Evolutionary conservation across 1,140 invertebrate species (phyloP).

Genomic region (Scaptomyza pallida): DNA sequence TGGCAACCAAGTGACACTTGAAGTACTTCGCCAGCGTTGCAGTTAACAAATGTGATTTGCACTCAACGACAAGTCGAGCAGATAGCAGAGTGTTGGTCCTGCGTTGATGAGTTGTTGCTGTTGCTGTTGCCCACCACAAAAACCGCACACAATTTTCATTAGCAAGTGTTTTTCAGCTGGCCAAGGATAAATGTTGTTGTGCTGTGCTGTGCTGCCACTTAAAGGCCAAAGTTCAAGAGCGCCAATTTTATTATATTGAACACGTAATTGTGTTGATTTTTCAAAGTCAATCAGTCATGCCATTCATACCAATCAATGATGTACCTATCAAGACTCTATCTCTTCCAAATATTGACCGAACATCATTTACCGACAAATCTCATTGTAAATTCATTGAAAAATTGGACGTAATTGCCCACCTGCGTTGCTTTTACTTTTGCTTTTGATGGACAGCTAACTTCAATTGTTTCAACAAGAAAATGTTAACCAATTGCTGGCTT

Average conservation of each 20-base stretch:
- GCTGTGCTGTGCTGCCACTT: slow-evolving; percentile 9
- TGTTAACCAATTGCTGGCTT: not conserved
- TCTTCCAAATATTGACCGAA: slow-evolving; percentile 65
- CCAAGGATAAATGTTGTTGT: slow-evolving; percentile 6
- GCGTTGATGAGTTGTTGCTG: not conserved
- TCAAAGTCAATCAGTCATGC: slow-evolving; percentile 34
- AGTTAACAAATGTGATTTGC: slow-evolving; percentile 21
- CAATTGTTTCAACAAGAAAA: slow-evolving; percentile 10
- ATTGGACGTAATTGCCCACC: slow-evolving; percentile 46
- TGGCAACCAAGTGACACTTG: slow-evolving; percentile 3
- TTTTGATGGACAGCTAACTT: slow-evolving; percentile 6
- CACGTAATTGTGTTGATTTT: slow-evolving; percentile 66
- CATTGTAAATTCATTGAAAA: slow-evolving; percentile 79
- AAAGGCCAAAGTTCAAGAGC: slow-evolving; percentile 48
- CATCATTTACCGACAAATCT: slow-evolving; percentile 25
- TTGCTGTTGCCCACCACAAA: not conserved
- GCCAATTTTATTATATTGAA: slow-evolving; percentile 63
- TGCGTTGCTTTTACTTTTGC: slow-evolving; percentile 3
- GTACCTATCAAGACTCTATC: slow-evolving; percentile 8
- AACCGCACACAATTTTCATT: slow-evolving; percentile 3
- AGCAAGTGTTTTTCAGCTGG: slow-evolving; percentile 10
- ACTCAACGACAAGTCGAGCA: slow-evolving; percentile 4
- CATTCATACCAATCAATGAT: slow-evolving; percentile 6
- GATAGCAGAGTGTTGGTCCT: too few species aligned
- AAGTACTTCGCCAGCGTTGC: slow-evolving; percentile 16